Conservation (phyloP, 2,113 vertebrate genomes). For the Crotalus viridis region DNA sequence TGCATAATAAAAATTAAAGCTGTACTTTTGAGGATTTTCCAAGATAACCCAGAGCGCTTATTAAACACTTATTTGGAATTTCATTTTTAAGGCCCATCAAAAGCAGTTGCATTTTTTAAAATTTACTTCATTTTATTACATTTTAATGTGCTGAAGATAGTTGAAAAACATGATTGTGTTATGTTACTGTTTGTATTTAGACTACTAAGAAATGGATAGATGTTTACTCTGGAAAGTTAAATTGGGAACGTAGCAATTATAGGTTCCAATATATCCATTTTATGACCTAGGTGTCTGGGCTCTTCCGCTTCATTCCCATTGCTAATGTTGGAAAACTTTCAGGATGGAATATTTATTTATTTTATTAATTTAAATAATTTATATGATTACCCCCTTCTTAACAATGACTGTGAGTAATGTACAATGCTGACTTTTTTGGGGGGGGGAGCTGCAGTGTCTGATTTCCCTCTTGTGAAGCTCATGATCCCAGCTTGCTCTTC, state of each 20-base stretch:
- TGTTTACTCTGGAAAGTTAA: neutral
- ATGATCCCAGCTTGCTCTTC: neutral
- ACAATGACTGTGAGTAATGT: neutral
- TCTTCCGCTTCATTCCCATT: neutral
- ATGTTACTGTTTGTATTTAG: conserved; percentile 50
- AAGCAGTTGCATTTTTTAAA: conserved; percentile 45
- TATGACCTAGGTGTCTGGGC: neutral
- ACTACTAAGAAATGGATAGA: conserved; percentile 16
- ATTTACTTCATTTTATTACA: neutral
- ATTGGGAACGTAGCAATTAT: neutral
- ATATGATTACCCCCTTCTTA: neutral
- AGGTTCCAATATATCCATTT: neutral
- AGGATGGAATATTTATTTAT: neutral
- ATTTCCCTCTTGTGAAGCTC: neutral
- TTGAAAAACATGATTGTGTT: conserved; percentile 48
- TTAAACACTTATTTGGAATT: conserved; percentile 61
- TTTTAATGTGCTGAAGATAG: conserved; percentile 45
- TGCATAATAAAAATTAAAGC: conserved; percentile 53
- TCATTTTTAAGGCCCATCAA: conserved; percentile 52
- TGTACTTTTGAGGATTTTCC: conserved; percentile 60
- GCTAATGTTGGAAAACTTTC: neutral
- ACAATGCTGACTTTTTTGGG: neutral
- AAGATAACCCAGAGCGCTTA: conserved; percentile 47
- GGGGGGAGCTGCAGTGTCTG: neutral
- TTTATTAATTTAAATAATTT: neutral